Evolutionary conservation across 2,113 vertebrate species (phyloP).

Genomic region (Elephas maximus): DNA sequence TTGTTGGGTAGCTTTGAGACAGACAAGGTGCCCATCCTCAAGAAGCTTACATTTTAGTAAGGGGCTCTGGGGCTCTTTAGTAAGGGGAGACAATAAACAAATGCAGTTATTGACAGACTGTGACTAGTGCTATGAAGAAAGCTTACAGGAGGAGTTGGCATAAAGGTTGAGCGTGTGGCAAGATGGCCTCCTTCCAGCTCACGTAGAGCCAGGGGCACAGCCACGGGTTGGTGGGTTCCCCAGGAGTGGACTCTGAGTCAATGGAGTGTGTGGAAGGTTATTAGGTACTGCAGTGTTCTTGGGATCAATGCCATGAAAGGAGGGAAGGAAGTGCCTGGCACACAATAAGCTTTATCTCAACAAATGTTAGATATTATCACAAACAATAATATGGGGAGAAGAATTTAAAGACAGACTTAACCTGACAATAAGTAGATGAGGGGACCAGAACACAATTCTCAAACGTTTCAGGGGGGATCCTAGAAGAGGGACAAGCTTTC

Average conservation of each 20-base stretch:
- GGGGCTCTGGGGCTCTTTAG: not conserved
- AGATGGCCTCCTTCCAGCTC: not conserved
- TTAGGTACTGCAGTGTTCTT: not conserved
- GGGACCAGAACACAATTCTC: not conserved
- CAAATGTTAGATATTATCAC: not conserved
- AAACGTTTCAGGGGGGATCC: not conserved
- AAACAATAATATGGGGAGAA: not conserved
- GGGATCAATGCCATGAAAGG: not conserved
- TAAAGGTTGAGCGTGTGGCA: no score
- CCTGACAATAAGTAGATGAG: not conserved
- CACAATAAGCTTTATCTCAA: not conserved
- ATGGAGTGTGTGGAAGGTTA: not conserved
- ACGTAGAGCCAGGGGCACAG: not conserved
- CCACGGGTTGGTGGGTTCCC: not conserved
- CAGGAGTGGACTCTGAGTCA: not conserved
- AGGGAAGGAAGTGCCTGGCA: not conserved
- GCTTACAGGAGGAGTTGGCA: accelerated
- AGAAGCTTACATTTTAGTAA: slow-evolving; percentile 13
- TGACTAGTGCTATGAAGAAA: not conserved
- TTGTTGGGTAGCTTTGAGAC: not conserved
- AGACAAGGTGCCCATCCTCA: not conserved
- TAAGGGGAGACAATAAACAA: not conserved
- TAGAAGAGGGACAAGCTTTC: not conserved
- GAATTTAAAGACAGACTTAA: not conserved
- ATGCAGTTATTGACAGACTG: not conserved